Base-by-base conservation (phyloP, 2,797 vertebrate species). In the Pteronotus mesoamericanus region DNA sequence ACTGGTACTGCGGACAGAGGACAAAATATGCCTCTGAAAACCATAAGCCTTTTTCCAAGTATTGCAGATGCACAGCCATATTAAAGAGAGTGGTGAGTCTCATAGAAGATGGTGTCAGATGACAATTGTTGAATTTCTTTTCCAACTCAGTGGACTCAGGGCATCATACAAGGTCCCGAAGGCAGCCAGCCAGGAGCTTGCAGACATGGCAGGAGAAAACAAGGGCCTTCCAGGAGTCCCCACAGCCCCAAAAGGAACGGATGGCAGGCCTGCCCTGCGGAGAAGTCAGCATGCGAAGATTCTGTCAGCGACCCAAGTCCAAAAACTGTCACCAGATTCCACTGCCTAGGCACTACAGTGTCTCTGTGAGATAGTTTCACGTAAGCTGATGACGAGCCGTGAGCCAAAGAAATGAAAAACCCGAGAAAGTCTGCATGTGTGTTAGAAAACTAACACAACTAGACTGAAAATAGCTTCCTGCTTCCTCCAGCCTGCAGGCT, bases 261-360 rank as follows among this genome's bases (percentile, higher is more conserved):
- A 59, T 22, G 18, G 48, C 6, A 9, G 15, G 44, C 37, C 79
- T 69, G 48, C 64, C 66, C 57, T 46, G 29, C 71, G 46, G 16
- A 92, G 48, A 48, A 55, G 3, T 51, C 66, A 6, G 24, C 55
- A 59, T 18, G n/a, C 79, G 72, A 46, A 89, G 61, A 48, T 69
- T 77, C 82, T 61, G 29, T 79, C 86, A 91, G 66, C 75, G 72
- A 29, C n/a, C 11, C 39, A 39, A 9, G 16, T 53, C 93, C 90
- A 82, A 83, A 94, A 77, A 57, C 26, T 66, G 19, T 89, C 87
- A 91, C 89, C 94, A 69, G 66, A 55, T 57, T 69, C 84, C 95
- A 32, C 55, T 34, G 84, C 53, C 42, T 48, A 37, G 37, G 72
- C 80, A 48, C 32, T 3, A 4, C 55, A 9, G 10, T 19, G 39